Conservation (phyloP, 1,140 invertebrate genomes). For the Sitodiplosis mosellana region DNA sequence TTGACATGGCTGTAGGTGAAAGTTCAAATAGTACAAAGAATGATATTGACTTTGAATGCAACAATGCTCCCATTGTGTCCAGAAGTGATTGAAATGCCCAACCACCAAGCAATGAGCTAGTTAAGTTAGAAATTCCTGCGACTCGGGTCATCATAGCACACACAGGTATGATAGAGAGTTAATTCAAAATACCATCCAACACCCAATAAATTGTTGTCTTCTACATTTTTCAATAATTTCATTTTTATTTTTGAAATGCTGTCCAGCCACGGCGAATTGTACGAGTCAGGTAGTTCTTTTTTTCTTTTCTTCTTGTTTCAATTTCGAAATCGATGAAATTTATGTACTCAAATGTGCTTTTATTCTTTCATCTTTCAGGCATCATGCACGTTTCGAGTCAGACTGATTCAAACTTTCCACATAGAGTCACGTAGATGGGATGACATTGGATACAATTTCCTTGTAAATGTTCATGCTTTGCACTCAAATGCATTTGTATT, state of each 20-base stretch:
- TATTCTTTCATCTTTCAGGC: constrained; percentile 10
- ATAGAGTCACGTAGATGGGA: constrained; percentile 40
- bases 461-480: too few relatives aligned
- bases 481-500: too few relatives aligned
- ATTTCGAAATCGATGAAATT: neutral
- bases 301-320: neutral
- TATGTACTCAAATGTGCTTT: neutral
- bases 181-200: too few relatives aligned
- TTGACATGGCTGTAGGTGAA: too few relatives aligned
- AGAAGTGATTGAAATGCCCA: constrained; percentile 48
- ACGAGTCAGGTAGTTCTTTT: neutral
- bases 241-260: too few relatives aligned
- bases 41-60: too few relatives aligned
- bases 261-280: constrained; percentile 9
- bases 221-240: too few relatives aligned
- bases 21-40: too few relatives aligned
- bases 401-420: constrained; percentile 48
- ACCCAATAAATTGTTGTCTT: too few relatives aligned
- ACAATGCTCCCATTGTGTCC: too few relatives aligned
- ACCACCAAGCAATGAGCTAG: constrained; percentile 25
- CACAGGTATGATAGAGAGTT: too few relatives aligned
- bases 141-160: constrained; percentile 33
- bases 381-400: constrained; percentile 7
- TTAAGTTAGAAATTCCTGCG: constrained; percentile 25
- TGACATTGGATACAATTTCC: constrained; percentile 49